phyloP scores from a whole-genome alignment of 2,113 vertebrate species.

The Tragulus kanchil region DNA sequence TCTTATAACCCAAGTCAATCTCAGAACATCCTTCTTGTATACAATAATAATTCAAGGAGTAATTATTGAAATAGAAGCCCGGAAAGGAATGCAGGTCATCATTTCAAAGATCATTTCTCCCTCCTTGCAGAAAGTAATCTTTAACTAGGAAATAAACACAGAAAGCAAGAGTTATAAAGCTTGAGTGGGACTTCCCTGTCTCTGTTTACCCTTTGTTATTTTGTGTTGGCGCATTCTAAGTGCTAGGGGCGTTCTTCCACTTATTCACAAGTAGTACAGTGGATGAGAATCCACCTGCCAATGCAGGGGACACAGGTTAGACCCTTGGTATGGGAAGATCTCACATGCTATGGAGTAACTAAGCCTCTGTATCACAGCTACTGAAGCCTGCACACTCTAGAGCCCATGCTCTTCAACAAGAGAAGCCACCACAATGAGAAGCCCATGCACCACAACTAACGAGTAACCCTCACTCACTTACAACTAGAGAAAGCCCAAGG shows the following conservation, averaged over 20 bases:
- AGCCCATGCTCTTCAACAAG: not conserved
- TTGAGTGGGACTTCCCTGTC: not conserved
- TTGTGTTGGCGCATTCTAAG: not conserved
- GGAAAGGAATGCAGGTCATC: not conserved
- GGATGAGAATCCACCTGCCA: not conserved
- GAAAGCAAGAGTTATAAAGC: not conserved
- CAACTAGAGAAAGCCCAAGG: not conserved
- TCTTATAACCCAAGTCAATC: not conserved
- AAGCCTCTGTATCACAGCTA: not conserved
- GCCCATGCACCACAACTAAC: rapidly evolving
- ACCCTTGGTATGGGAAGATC: not conserved
- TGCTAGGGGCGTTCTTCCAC: not conserved
- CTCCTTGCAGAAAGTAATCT: not conserved
- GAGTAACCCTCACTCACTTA: rapidly evolving
- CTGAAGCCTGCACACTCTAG: not conserved
- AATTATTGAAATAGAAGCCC: constrained; percentile 16
- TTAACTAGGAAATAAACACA: constrained; percentile 9
- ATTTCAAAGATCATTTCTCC: not conserved
- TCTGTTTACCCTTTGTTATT: not conserved
- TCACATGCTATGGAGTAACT: rapidly evolving
- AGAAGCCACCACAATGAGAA: not conserved
- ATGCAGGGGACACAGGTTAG: not conserved
- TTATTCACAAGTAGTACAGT: not conserved
- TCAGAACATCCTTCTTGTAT: constrained; percentile 23
- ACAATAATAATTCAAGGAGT: not conserved